Base-by-base conservation (phyloP, 2,113 vertebrate species). In the Stegostoma tigrinum region DNA sequence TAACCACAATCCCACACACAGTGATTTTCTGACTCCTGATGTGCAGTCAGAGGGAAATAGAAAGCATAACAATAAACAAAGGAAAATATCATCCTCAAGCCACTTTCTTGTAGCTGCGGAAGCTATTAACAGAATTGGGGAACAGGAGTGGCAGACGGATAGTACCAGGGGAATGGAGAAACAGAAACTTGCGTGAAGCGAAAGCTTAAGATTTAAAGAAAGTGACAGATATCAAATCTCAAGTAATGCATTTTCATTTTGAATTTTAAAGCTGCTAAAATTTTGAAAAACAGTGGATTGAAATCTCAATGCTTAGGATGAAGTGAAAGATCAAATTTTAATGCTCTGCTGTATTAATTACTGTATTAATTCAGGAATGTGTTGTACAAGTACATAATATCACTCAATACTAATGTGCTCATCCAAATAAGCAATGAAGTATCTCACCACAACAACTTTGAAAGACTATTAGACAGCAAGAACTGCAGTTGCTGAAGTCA, bases 1-100 rank as follows among this genome's bases (percentile, higher is more conserved):
- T 93, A 93, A 66, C 67, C 89, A 66, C 61, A 93, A 93, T 93
- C 61, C 89, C 61, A 93, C 89, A 90, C 87, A 93, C 61, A 93
- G 89, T 93, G 61, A 93, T 61, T 38, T 66, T 61, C 89, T 90
- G 87, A 90, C 61, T 55, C 27, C 52, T 61, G 87, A 52, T 93
- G 61, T 66, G 89, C 61, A 66, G 89, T 42, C 61, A 66, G 89
- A 93, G 89, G 89, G 34, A 93, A 61, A 93, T 93, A 93, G 8
- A 93, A 93, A 34, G 61, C 61, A 19, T 61, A 61, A 66, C 61
- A 61, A 67, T 61, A 66, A 61, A 93, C 38, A n/a, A 34, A 93
- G 61, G 87, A 55, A 90, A 90, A 90, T 61, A 61, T 90, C 87
- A 90, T 90, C 87, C 52, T 90, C 87, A n/a, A 30, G 12, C 87